Percentiles rank a stretch among this genome's conserved stretches.
phyloP scores from a whole-genome alignment of 1,140 invertebrate genomes.

The Pararge aegeria region DNA sequence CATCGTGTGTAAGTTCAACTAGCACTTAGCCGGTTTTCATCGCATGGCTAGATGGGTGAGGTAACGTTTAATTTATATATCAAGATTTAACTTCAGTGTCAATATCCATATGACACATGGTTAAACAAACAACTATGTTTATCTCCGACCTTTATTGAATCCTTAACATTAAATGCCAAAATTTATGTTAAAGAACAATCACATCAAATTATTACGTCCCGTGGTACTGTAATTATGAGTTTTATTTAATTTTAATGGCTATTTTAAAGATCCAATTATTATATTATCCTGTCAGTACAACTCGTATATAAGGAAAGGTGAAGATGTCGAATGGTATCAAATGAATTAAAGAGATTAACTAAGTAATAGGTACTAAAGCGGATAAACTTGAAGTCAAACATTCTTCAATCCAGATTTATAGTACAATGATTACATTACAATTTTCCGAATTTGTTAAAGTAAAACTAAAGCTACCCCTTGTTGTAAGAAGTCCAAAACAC shows the following conservation, averaged over 20 bases:
- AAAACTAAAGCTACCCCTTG: too few relatives aligned
- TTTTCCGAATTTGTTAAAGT: too few relatives aligned
- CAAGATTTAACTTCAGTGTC: background rate
- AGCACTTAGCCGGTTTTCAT: too few relatives aligned
- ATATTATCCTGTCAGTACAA: slow-evolving; percentile 1
- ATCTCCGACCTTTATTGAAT: background rate
- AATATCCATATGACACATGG: background rate
- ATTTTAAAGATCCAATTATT: slow-evolving; percentile 1
- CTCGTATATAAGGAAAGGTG: slow-evolving; percentile 1
- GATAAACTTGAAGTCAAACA: too few relatives aligned
- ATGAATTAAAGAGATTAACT: background rate
- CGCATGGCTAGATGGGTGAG: too few relatives aligned
- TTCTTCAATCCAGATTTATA: too few relatives aligned
- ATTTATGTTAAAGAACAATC: background rate
- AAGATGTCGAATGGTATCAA: background rate
- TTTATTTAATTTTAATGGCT: background rate
- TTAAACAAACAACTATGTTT: background rate
- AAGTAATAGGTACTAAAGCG: background rate
- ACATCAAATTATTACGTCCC: background rate
- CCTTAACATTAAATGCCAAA: background rate
- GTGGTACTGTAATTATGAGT: background rate
- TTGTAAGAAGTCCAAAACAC: too few relatives aligned
- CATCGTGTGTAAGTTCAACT: too few relatives aligned
- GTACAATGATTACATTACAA: too few relatives aligned
- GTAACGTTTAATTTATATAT: too few relatives aligned